Evolutionary conservation across 2,113 vertebrate genomes (phyloP).

Genomic region (Planiliza haematocheilus): DNA sequence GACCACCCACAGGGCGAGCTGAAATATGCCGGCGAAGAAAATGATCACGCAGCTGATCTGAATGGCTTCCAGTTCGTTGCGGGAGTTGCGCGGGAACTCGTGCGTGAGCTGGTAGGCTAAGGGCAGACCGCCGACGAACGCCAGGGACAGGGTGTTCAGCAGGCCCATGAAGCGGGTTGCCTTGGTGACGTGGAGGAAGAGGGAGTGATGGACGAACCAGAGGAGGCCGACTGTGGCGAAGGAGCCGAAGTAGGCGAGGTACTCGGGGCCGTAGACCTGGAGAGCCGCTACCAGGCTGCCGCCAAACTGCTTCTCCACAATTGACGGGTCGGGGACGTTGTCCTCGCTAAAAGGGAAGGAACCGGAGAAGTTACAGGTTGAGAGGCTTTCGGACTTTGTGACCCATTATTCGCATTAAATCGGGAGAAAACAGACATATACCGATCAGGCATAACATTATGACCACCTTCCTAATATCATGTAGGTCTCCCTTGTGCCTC

Average conservation of each 20-base stretch:
- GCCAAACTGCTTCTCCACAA: slow-evolving; percentile 83
- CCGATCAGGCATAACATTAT: too few species aligned
- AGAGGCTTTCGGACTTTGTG: too few species aligned
- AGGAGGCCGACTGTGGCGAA: slow-evolving; percentile 94
- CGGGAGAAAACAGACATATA: too few species aligned
- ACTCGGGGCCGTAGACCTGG: slow-evolving; percentile 86
- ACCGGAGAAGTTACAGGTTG: not conserved
- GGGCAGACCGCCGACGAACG: slow-evolving; percentile 93
- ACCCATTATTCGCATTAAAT: too few species aligned
- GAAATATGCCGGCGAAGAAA: slow-evolving; percentile 93
- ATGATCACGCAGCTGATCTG: slow-evolving; percentile 93
- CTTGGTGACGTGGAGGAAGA: slow-evolving; percentile 92
- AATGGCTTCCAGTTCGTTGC: slow-evolving; percentile 91
- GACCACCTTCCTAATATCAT: too few species aligned
- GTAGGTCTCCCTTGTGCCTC: too few species aligned
- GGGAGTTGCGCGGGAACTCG: slow-evolving; percentile 88
- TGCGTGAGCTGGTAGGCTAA: slow-evolving; percentile 94
- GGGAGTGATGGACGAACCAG: slow-evolving; percentile 96
- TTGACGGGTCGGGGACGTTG: slow-evolving; percentile 87
- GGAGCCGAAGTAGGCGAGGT: slow-evolving; percentile 95
- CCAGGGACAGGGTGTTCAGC: slow-evolving; percentile 92
- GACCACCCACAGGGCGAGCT: slow-evolving; percentile 91
- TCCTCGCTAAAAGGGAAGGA: slow-evolving; percentile 85
- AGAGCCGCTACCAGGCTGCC: slow-evolving; percentile 88
- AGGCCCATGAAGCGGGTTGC: slow-evolving; percentile 90